Percentiles rank a stretch among this genome's conserved stretches.
phyloP scores from a whole-genome alignment of 2,797 vertebrate species.

The Decapterus maruadsi region DNA sequence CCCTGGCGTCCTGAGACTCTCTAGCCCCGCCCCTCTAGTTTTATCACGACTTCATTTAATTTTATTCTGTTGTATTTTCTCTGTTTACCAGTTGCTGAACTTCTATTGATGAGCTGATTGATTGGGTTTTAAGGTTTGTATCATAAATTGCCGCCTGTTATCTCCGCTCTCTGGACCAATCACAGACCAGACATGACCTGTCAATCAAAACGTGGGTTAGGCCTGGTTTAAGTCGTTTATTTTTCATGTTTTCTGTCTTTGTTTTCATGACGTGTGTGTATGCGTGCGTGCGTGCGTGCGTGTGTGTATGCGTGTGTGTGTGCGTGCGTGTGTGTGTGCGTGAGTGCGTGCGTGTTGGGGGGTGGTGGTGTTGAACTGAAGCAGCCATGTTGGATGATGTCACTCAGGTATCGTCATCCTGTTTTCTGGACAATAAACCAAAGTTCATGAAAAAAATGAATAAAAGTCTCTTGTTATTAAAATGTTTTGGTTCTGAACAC shows the following conservation, averaged over 20 bases:
- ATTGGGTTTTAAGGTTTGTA: slow-evolving; percentile 16
- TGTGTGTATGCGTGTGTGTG: not conserved
- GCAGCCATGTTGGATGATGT: slow-evolving; percentile 44
- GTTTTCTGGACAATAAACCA: slow-evolving; percentile 58
- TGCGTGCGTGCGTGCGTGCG: not conserved
- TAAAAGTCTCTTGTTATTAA: too few relatives aligned
- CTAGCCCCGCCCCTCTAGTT: slow-evolving; percentile 7
- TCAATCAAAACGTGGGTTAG: slow-evolving; percentile 13
- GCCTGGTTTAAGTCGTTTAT: not conserved
- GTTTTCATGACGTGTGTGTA: not conserved
- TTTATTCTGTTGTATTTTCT: slow-evolving; percentile 21
- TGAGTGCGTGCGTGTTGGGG: not conserved
- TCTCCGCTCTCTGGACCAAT: slow-evolving; percentile 58
- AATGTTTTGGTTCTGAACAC: not conserved
- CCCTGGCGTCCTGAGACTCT: slow-evolving; percentile 71
- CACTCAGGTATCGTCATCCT: slow-evolving; percentile 29
- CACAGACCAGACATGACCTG: slow-evolving; percentile 31
- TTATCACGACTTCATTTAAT: slow-evolving; percentile 28
- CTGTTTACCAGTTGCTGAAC: not conserved
- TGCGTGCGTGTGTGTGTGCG: not conserved
- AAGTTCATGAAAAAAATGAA: slow-evolving; percentile 46
- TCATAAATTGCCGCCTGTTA: slow-evolving; percentile 13
- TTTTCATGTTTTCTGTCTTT: slow-evolving; percentile 13
- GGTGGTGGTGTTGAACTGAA: slow-evolving; percentile 10
- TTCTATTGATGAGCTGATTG: slow-evolving; percentile 29